Evolutionary conservation across 2,797 vertebrate species (phyloP).

Genomic region (Avahi laniger): DNA sequence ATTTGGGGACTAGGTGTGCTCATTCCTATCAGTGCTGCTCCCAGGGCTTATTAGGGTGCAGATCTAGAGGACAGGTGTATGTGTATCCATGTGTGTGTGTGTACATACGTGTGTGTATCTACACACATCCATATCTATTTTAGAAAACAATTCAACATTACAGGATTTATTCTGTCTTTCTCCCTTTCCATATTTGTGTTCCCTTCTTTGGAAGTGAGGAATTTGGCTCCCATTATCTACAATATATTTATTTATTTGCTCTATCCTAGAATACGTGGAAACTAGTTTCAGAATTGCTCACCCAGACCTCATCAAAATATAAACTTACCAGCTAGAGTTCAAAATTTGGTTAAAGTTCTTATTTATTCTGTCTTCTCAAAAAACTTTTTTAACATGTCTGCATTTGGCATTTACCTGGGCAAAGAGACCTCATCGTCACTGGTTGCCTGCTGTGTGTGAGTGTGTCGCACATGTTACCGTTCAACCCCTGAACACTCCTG

Average conservation of each 20-base stretch:
- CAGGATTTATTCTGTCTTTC: background rate
- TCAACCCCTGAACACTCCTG: background rate
- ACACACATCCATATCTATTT: background rate
- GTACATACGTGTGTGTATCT: background rate
- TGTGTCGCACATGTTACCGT: background rate
- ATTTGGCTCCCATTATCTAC: background rate
- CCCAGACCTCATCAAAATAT: background rate
- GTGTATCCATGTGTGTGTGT: background rate
- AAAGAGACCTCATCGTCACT: background rate
- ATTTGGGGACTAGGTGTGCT: background rate
- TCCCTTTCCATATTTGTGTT: background rate
- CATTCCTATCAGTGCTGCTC: background rate
- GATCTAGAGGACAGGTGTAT: background rate
- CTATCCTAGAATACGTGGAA: background rate
- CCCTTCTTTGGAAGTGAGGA: background rate
- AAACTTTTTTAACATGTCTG: background rate
- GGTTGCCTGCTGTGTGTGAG: background rate
- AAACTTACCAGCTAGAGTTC: background rate
- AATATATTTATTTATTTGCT: background rate
- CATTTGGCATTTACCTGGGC: background rate
- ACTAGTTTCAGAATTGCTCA: background rate
- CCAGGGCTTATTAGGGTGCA: background rate
- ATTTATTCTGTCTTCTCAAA: background rate
- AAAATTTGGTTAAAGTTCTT: background rate
- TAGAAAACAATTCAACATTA: background rate